phyloP scores from a whole-genome alignment of 2,113 vertebrate genomes.

The Hydrochoerus hydrochaeris region DNA sequence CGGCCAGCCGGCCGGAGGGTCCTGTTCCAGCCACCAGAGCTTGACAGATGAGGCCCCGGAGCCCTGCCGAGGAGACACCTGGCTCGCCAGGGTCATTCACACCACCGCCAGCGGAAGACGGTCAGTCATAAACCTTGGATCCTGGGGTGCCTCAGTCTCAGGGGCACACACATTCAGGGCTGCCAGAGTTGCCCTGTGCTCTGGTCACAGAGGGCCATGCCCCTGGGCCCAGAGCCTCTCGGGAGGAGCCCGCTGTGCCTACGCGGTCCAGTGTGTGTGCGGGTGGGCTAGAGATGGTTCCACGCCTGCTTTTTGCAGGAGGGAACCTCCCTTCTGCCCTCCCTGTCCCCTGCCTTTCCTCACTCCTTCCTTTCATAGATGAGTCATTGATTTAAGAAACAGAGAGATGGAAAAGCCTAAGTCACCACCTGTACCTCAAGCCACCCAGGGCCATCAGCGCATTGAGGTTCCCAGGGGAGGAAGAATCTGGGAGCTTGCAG shows the following conservation, averaged over 20 bases:
- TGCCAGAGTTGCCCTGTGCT: no score
- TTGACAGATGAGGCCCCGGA: constrained; percentile 58
- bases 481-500: background rate
- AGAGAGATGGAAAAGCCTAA: background rate
- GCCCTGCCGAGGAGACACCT: background rate
- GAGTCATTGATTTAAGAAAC: background rate
- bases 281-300: background rate
- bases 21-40: background rate
- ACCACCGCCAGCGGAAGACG: background rate
- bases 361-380: background rate
- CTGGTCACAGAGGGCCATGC: background rate
- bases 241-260: background rate
- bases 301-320: background rate
- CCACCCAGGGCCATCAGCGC: background rate
- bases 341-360: no score
- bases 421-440: background rate
- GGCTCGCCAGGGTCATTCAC: background rate
- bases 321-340: background rate
- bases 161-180: accelerated
- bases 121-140: background rate
- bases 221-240: background rate
- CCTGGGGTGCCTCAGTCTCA: background rate
- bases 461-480: background rate
- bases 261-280: no score
- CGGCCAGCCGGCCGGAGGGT: background rate